Conservation (phyloP, 2,113 vertebrate genomes). For the Planiliza haematocheilus region DNA sequence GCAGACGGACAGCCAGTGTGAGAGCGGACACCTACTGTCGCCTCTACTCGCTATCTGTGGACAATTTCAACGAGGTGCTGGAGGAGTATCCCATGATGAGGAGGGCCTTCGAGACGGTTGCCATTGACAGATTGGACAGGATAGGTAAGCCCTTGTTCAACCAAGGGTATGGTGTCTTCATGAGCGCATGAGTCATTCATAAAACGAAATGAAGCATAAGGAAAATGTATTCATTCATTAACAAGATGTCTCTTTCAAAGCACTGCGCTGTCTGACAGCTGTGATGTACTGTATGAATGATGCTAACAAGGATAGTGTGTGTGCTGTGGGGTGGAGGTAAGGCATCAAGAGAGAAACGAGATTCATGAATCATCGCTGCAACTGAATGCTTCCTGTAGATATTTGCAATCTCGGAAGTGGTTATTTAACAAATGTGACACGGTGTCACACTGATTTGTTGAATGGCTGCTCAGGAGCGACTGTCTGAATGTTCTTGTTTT, state of each 20-base stretch:
- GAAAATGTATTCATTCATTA: slow-evolving; percentile 49
- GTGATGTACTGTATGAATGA: slow-evolving; percentile 18
- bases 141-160: slow-evolving; percentile 85
- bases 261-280: slow-evolving; percentile 40
- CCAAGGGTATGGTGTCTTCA: neutral
- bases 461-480: slow-evolving; percentile 9
- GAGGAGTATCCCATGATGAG: slow-evolving; percentile 99
- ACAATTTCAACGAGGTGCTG: slow-evolving; percentile 98
- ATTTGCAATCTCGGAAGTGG: neutral
- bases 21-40: slow-evolving; percentile 96
- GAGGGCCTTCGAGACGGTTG: slow-evolving; percentile 95
- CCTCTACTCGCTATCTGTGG: slow-evolving; percentile 95
- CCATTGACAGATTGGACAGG: slow-evolving; percentile 96
- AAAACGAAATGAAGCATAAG: slow-evolving; percentile 28
- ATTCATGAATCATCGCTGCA: neutral
- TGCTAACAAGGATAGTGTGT: neutral
- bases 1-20: slow-evolving; percentile 94
- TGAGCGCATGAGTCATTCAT: slow-evolving; percentile 36
- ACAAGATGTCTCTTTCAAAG: slow-evolving; percentile 36
- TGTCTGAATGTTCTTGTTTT: neutral
- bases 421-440: too few species aligned
- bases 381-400: neutral
- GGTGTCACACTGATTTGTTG: neutral
- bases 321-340: neutral
- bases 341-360: neutral